Percentiles rank a stretch among this genome's conserved stretches.
Conservation (phyloP, 2,113 vertebrate genomes). For the Semicossyphus pulcher region DNA sequence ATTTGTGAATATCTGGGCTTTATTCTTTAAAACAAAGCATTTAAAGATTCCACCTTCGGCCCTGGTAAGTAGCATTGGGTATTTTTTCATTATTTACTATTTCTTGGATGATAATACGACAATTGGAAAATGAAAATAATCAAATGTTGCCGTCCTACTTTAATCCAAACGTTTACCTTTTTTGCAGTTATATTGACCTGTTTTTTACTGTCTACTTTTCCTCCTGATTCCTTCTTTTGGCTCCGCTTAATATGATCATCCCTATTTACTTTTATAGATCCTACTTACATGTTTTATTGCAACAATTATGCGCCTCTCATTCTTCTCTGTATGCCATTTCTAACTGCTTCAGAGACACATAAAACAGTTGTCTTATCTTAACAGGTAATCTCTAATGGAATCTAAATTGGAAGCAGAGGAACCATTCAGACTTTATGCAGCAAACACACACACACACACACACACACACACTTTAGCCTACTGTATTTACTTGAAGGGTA, state of each 20-base stretch:
- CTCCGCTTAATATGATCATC: background rate
- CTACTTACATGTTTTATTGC: background rate
- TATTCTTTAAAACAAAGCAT: background rate
- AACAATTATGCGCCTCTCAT: background rate
- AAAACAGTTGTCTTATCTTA: background rate
- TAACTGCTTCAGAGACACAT: background rate
- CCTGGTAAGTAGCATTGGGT: background rate
- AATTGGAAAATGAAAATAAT: background rate
- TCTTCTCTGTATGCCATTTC: background rate
- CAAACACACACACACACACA: background rate
- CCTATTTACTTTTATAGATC: background rate
- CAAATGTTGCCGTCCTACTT: background rate
- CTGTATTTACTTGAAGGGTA: slow-evolving; percentile 22
- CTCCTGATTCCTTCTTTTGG: background rate
- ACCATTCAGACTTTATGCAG: slow-evolving; percentile 1
- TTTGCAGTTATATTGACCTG: background rate
- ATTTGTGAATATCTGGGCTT: background rate
- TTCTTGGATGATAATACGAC: too few species aligned
- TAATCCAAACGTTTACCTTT: background rate
- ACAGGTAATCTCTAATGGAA: background rate
- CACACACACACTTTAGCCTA: background rate
- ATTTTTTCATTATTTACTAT: background rate
- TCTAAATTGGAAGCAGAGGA: slow-evolving; percentile 1
- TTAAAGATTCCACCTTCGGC: too few species aligned
- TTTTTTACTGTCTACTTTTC: background rate